Percentiles rank a stretch among this genome's conserved stretches.
Conservation (phyloP, 2,113 vertebrate genomes). For the Percina caprodes region DNA sequence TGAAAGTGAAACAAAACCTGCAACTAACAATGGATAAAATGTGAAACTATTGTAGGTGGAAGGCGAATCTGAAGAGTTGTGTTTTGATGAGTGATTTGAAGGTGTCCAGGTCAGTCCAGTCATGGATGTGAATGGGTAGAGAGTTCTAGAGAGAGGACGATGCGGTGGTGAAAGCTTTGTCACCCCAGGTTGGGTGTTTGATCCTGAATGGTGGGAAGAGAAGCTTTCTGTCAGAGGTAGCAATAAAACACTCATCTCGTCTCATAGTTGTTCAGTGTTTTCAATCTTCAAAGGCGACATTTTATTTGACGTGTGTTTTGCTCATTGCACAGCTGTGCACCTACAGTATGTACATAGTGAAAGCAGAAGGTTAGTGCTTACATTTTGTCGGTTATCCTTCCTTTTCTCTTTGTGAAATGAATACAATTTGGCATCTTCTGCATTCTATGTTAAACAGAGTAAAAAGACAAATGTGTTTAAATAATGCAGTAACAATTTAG, state of each 20-base stretch:
- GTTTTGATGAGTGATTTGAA: no score
- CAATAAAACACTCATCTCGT: neutral
- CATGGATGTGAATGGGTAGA: no score
- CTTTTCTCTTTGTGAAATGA: neutral
- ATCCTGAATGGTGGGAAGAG: no score
- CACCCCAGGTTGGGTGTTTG: no score
- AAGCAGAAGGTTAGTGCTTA: neutral
- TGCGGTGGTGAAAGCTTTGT: no score
- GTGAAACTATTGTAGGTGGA: no score
- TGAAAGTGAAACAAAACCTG: no score
- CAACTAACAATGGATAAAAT: no score
- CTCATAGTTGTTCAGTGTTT: neutral
- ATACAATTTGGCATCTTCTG: neutral
- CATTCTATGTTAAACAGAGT: neutral
- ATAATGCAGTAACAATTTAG: constrained; percentile 3
- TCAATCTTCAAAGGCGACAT: neutral
- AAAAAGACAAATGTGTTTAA: neutral
- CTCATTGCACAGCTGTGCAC: neutral
- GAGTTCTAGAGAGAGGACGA: no score
- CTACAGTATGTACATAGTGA: neutral
- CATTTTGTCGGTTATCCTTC: neutral
- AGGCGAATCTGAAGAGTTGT: no score
- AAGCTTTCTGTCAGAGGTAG: no score
- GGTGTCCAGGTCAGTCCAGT: no score
- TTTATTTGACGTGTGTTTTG: neutral